Base-by-base conservation (phyloP, 2,113 vertebrate species). In the Sander lucioperca region DNA sequence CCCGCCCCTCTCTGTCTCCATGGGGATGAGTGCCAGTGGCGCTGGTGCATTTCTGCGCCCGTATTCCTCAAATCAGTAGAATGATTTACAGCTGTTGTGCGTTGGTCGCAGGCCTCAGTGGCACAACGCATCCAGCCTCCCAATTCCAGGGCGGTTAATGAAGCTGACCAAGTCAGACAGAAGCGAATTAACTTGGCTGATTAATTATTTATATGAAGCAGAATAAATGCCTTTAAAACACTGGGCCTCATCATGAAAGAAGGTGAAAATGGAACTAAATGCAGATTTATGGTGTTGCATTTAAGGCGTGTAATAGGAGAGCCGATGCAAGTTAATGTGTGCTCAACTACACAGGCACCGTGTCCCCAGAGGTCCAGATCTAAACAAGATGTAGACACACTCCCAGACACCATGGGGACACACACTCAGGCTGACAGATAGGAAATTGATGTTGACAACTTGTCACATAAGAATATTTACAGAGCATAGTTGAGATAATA, bases 141-240 rank as follows among this genome's bases (percentile, higher is more conserved):
- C 95, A 93, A 95, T 97, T 95, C 91, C 90, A 91, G 94, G 94
- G 93, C 94, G 94, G 95, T 96, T 98, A 98, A 99, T 98, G 97
- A 97, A 97, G 96, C 93, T 96, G 97, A 97, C 96, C 96, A 96
- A 97, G 96, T 96, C 96, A 94, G 95, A 96, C 96, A 97, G 97
- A 98, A 97, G 97, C 96, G 93, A 98, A 99, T 99, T 97, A 97
- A 97, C 96, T 96, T 96, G 94, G 95, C 95, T 96, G 96, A 98
- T 99, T 97, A 97, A 98, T 97, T 97, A 98, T 98, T 98, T 97
- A 98, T 97, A 97, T 95, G 95, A 97, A 96, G 96, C 96, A 97
- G 96, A 98, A 97, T 97, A 97, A 98, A 97, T 96, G 96, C 94
- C 96, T 96, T 96, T 96, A 97, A 97, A 98, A 96, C 95, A 96